Conservation (phyloP, 2,888 invertebrate genomes). For the Lordiphosa fenestrarum region DNA sequence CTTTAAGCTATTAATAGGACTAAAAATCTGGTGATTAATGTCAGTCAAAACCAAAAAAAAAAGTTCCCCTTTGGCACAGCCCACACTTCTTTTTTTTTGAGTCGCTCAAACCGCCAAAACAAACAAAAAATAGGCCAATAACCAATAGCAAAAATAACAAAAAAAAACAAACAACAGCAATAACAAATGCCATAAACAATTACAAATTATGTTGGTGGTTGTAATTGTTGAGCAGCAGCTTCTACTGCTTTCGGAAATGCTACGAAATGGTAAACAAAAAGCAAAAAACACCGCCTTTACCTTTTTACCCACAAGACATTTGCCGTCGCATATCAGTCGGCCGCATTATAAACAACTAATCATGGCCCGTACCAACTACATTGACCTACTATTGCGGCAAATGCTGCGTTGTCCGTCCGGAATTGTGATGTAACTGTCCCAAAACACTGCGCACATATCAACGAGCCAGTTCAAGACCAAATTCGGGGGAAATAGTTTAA, state of each 20-base stretch:
- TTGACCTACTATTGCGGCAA: constrained; percentile 70
- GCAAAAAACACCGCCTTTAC: constrained; percentile 20
- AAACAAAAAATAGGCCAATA: constrained; percentile 40
- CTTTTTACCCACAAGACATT: no score
- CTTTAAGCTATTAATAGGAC: constrained; percentile 25
- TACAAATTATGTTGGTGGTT: constrained; percentile 27
- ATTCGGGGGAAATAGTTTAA: constrained; percentile 55
- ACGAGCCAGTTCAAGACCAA: constrained; percentile 75
- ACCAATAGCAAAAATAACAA: constrained; percentile 14
- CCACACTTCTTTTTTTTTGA: constrained; percentile 29
- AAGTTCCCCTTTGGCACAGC: constrained; percentile 21
- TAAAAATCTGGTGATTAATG: constrained; percentile 34
- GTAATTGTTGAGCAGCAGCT: constrained; percentile 31
- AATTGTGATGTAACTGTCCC: constrained; percentile 73
- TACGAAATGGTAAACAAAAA: constrained; percentile 43
- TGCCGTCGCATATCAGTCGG: constrained; percentile 3
- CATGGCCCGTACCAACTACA: constrained; percentile 54
- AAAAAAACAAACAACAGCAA: no score
- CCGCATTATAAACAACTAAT: constrained; percentile 47
- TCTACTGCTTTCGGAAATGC: constrained; percentile 43
- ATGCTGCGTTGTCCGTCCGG: constrained; percentile 32
- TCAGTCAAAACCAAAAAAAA: constrained; percentile 23
- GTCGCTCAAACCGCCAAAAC: constrained; percentile 24
- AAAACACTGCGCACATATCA: constrained; percentile 72
- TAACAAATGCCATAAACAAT: constrained; percentile 37